Percentiles rank a stretch among this genome's conserved stretches.
Conservation (phyloP, 2,888 invertebrate species). For the Cheilosia variabilis region DNA sequence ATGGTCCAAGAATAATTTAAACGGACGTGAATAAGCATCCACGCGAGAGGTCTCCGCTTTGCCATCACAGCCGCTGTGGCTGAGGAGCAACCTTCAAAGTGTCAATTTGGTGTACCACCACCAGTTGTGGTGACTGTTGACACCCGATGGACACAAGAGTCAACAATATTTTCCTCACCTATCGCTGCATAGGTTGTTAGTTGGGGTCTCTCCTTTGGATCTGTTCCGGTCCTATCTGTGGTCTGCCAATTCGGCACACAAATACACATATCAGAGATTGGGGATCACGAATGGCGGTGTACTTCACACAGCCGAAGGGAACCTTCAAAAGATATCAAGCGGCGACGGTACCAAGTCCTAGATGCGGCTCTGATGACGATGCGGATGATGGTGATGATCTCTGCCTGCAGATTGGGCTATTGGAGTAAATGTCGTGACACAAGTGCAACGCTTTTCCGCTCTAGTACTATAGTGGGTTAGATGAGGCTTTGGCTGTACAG, state of each 20-base stretch:
- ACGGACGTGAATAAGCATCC: conserved; percentile 9
- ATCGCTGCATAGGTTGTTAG: conserved; percentile 36
- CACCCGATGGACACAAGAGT: conserved; percentile 61
- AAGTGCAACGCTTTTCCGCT: conserved; percentile 68
- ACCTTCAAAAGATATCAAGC: conserved; percentile 42
- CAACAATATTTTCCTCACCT: conserved; percentile 69
- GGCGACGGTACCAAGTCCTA: conserved; percentile 28
- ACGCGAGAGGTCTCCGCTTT: background rate
- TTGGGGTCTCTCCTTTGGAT: conserved; percentile 30
- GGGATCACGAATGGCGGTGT: conserved; percentile 72
- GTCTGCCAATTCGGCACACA: conserved; percentile 68
- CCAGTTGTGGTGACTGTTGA: conserved; percentile 52
- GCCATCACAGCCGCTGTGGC: background rate
- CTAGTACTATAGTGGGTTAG: conserved; percentile 37
- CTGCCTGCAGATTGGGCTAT: conserved; percentile 62
- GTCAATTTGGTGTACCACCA: conserved; percentile 71
- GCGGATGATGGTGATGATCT: conserved; percentile 64
- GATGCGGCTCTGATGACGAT: conserved; percentile 49
- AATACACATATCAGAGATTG: conserved; percentile 68
- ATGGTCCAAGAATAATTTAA: conserved; percentile 46
- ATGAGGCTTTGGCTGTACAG: conserved; percentile 22
- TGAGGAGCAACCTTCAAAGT: conserved; percentile 67
- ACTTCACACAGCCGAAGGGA: conserved; percentile 55
- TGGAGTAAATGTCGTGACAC: conserved; percentile 74
- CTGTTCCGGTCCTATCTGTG: conserved; percentile 46